Conservation (phyloP, 2,113 vertebrate genomes). For the Hypocryptadius cinnamomeus region DNA sequence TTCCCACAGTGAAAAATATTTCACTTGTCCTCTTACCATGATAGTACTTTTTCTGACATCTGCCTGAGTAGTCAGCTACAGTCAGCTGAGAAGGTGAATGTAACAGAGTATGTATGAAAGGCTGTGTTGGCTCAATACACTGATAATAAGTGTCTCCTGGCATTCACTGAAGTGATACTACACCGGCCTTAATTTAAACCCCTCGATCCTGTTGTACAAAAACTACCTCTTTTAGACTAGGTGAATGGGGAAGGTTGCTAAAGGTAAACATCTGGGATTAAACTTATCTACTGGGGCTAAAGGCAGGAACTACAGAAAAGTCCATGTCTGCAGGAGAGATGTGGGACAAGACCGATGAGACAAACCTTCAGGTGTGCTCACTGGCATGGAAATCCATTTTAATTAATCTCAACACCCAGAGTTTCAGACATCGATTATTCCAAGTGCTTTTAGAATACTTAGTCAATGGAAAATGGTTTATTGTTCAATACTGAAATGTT, state of each 20-base stretch:
- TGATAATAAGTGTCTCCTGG: background rate
- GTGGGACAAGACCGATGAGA: accelerated
- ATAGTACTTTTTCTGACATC: background rate
- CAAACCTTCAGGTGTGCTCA: accelerated
- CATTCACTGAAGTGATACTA: background rate
- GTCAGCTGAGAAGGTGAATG: background rate
- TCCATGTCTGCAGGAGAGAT: background rate
- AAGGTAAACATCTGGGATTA: background rate
- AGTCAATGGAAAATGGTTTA: background rate
- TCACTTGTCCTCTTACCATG: background rate
- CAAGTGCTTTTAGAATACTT: background rate
- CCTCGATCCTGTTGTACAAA: background rate
- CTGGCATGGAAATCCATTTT: background rate
- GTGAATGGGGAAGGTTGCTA: background rate
- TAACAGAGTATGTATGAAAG: background rate
- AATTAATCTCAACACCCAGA: background rate
- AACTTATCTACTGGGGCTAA: background rate
- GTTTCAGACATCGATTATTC: background rate
- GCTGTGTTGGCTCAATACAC: background rate
- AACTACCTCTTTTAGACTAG: background rate
- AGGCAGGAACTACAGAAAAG: background rate
- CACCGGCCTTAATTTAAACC: background rate
- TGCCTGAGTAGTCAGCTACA: background rate
- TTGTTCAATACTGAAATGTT: background rate
- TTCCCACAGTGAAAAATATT: background rate